Conservation (phyloP, 2,888 invertebrate species). For the Marasmarcha lunaedactyla region DNA sequence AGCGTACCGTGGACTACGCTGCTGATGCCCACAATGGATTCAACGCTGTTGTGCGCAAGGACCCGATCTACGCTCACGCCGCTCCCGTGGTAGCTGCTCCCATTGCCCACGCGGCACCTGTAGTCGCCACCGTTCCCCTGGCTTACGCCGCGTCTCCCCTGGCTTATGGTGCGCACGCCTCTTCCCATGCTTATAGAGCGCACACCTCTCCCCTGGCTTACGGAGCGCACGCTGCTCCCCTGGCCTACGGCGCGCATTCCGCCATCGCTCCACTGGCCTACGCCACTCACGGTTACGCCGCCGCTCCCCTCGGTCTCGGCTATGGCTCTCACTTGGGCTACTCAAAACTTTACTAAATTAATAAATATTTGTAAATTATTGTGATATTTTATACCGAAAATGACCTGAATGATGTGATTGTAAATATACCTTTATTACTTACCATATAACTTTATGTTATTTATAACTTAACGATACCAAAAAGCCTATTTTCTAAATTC, state of each 20-base stretch:
- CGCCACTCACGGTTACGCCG: conserved; percentile 12
- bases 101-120: conserved; percentile 17
- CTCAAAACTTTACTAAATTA: conserved; percentile 13
- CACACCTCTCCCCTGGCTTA: conserved; percentile 12
- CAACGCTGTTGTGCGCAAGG: conserved; percentile 58
- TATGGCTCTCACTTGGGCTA: neutral
- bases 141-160: conserved; percentile 16
- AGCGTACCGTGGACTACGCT: conserved; percentile 69
- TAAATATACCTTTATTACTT: conserved; percentile 13
- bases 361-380: conserved; percentile 17
- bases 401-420: conserved; percentile 28
- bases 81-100: conserved; percentile 23
- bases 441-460: neutral
- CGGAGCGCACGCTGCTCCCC: conserved; percentile 15
- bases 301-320: neutral
- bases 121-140: conserved; percentile 14
- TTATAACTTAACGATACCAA: too few relatives aligned
- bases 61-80: conserved; percentile 23
- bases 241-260: neutral
- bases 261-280: conserved; percentile 24
- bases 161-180: conserved; percentile 15
- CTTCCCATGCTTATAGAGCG: conserved; percentile 18
- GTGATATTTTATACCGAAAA: conserved; percentile 14
- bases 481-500: too few relatives aligned
- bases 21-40: conserved; percentile 40